Evolutionary conservation across 2,888 invertebrate genomes (phyloP).

Genomic region (Pseudococcus viburni): DNA sequence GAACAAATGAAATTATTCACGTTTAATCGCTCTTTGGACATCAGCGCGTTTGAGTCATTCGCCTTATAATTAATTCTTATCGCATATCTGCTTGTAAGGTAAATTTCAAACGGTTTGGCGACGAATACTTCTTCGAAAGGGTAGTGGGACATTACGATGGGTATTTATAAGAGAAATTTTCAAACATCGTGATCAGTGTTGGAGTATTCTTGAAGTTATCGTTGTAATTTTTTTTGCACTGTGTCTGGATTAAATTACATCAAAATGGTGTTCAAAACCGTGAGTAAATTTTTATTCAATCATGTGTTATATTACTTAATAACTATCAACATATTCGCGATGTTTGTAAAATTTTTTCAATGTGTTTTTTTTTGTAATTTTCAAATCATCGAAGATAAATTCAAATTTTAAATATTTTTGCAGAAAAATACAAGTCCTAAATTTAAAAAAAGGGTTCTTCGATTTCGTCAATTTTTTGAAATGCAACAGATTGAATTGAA

Average conservation of each 20-base stretch:
- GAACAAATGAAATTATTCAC: neutral
- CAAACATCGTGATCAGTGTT: neutral
- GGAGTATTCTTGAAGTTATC: neutral
- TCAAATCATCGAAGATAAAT: too few species aligned
- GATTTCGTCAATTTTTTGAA: too few species aligned
- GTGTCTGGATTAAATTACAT: neutral
- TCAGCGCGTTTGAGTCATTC: neutral
- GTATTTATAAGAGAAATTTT: slow-evolving; percentile 16
- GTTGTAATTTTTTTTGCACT: neutral
- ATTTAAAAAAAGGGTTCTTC: too few species aligned
- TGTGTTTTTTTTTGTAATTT: too few species aligned
- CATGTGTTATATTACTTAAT: too few species aligned
- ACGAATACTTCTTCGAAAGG: slow-evolving; percentile 8
- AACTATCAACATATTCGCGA: neutral
- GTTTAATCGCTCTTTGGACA: neutral
- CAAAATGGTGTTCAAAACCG: slow-evolving; percentile 45
- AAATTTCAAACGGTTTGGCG: slow-evolving; percentile 36
- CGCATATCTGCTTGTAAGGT: slow-evolving; percentile 1
- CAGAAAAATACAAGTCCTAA: too few species aligned
- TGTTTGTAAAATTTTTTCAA: neutral
- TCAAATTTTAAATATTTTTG: too few species aligned
- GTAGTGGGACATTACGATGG: neutral
- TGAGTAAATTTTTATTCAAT: neutral
- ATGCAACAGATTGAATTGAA: too few species aligned
- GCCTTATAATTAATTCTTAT: slow-evolving; percentile 1